Evolutionary conservation across 2,888 invertebrate genomes (phyloP).

Genomic region (Exocentrus adspersus): DNA sequence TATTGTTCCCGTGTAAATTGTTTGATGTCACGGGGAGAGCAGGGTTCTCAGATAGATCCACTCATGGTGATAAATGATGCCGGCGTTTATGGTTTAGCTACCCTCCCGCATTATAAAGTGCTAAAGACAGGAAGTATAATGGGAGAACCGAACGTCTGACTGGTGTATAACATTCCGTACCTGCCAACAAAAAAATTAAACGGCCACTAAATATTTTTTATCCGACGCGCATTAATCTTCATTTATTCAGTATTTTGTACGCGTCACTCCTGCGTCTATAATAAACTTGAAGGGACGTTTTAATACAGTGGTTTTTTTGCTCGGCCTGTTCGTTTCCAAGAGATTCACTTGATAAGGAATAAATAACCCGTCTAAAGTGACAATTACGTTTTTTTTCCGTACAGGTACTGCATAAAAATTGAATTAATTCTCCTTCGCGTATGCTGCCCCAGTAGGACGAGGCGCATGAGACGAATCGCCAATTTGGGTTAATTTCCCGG

Average conservation of each 20-base stretch:
- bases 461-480: slow-evolving; percentile 1
- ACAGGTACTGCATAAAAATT: too few relatives aligned
- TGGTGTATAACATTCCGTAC: slow-evolving; percentile 14
- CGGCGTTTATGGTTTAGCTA: slow-evolving; percentile 16
- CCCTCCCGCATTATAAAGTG: slow-evolving; percentile 14
- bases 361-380: too few relatives aligned
- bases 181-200: slow-evolving; percentile 20
- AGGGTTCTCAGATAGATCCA: not conserved
- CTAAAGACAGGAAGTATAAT: slow-evolving; percentile 22
- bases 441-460: too few relatives aligned
- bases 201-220: slow-evolving; percentile 21
- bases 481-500: slow-evolving; percentile 4
- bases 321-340: not conserved
- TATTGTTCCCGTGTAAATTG: slow-evolving; percentile 17
- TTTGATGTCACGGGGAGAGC: slow-evolving; percentile 6
- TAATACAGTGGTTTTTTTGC: not conserved
- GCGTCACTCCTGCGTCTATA: slow-evolving; percentile 7
- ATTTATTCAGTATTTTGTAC: slow-evolving; percentile 12
- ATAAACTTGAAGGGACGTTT: not conserved
- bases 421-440: too few relatives aligned
- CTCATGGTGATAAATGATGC: slow-evolving; percentile 17
- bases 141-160: slow-evolving; percentile 20
- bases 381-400: too few relatives aligned
- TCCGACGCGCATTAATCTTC: slow-evolving; percentile 13
- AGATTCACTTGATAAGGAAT: too few relatives aligned